Evolutionary conservation across 2,888 invertebrate species (phyloP), one percentile per base, ranked within the genome.

Genomic region (Drosophila anomalipes): DNA sequence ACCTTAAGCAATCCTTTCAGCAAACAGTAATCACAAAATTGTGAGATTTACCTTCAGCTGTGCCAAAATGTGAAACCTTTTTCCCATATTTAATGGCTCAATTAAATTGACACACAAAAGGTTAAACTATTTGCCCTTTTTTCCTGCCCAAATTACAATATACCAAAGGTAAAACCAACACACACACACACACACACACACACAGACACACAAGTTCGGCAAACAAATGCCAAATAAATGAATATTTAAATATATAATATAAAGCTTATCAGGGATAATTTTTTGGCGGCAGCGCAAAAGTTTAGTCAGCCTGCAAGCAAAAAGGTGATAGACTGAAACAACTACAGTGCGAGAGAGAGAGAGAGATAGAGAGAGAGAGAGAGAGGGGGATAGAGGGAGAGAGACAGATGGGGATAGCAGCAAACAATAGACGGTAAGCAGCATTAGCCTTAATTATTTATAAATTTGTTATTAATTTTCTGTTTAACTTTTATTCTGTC

Each of bases 211-310:
- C 22, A 41, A 56, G 53, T 39, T 56, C 6, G 9, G 16, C 41
- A 30, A 60, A 53, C 57, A 61, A 74, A 75, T 73, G 56, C 26
- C 19, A 68, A 77, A 64, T 70, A 68, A 74, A 69, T 78, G 72
- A 81, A 74, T 73, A 83, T 74, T 81, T 70, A 79, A 81, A 86
- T 74, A 77, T 74, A 79, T 72, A 75, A 84, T 87, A 84, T 89
- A 59, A 66, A 61, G 85, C 85, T 87, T 87, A 89, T 59, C 60
- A 32, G 56, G 67, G 70, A 69, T 89, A 51, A 83, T 82, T 70
- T 65, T 52, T 35, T 66, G 52, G 44, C 57, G 33, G n/a, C 35
- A 47, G 44, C 58, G 52, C 26, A 49, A 70, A 80, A 74, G 77
- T 74, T 73, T 74, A 82, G 70, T 72, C 64, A 68, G 60, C 37